Evolutionary conservation across 2,797 vertebrate genomes (phyloP), one percentile per base, ranked within the genome.

Genomic region (Enteromius anoplus): DNA sequence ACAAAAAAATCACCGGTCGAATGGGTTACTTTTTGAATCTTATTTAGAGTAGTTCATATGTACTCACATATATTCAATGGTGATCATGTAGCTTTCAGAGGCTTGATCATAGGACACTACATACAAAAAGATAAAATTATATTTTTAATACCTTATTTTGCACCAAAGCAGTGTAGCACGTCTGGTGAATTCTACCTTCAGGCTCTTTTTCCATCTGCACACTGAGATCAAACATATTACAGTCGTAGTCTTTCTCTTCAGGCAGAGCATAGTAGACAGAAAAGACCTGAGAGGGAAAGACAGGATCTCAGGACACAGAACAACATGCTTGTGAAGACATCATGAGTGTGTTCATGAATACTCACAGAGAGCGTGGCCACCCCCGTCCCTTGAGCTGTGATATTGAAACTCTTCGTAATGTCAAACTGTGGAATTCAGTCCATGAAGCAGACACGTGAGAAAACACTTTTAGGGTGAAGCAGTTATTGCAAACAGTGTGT

Each of bases 231-330:
- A 96, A 98, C 0, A 51, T 95, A 73, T 92, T 88, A 85, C 97
- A 97, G 1, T 93, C 90, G 0, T 85, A 90, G 9, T 88, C 87
- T 47, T 80, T 88, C 0, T 94, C 91, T 0, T 89, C 92, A 26
- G 92, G 83, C 26, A 93, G 88, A 86, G 96, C 95, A 0, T 97
- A 94, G 89, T 96, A 97, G 77, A 95, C 1, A 0, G 96, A 96
- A 84, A 96, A 92, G 84, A 97, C 92, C 95, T 96, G 88, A 84
- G 42, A 83, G 0, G 21, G 23, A 5, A 42, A 5, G 34, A 37
- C 42, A 62, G 3, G 26, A 60, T 26, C 37, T 45, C 17, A 29
- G 10, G 58, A 42, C 53, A 60, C n/a, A 19, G n/a, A 60, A 75
- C 53, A 6, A 26, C 21, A 10, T 9, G 34, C 26, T 4, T 15